Evolutionary conservation across 1,140 invertebrate species (phyloP).

Genomic region (Charaxes varanes): DNA sequence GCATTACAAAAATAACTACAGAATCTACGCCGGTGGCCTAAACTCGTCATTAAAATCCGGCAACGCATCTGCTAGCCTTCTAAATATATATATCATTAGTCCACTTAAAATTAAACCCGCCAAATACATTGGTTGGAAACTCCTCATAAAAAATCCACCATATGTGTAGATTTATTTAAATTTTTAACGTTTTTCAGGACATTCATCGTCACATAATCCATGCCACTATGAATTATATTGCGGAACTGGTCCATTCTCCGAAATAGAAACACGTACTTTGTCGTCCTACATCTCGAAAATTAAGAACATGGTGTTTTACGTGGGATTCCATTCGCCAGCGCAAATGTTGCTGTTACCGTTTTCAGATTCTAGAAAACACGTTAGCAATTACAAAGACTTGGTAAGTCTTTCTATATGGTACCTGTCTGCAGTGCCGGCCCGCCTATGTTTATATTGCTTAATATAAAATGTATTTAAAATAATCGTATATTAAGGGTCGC

Average conservation of each 20-base stretch:
- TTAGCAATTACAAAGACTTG: slow-evolving; percentile 58
- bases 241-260: slow-evolving; percentile 52
- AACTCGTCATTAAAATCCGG: no score
- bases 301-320: slow-evolving; percentile 48
- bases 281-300: slow-evolving; percentile 43
- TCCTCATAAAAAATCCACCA: no score
- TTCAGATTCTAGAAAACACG: slow-evolving; percentile 50
- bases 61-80: no score
- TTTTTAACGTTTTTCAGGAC: slow-evolving; percentile 35
- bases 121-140: no score
- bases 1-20: no score
- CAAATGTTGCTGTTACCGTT: slow-evolving; percentile 47
- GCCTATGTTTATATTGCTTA: no score
- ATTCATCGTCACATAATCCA: slow-evolving; percentile 40
- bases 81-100: no score
- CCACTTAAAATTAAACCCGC: no score
- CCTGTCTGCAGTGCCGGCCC: neutral
- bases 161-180: no score
- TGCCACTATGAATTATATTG: slow-evolving; percentile 54
- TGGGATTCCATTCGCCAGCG: slow-evolving; percentile 53
- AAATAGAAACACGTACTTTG: slow-evolving; percentile 46
- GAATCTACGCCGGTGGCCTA: no score
- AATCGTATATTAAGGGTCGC: no score
- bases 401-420: slow-evolving; percentile 27
- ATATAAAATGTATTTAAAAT: no score